Evolutionary conservation across 2,113 vertebrate genomes (phyloP).

Genomic region (Pipa parva): DNA sequence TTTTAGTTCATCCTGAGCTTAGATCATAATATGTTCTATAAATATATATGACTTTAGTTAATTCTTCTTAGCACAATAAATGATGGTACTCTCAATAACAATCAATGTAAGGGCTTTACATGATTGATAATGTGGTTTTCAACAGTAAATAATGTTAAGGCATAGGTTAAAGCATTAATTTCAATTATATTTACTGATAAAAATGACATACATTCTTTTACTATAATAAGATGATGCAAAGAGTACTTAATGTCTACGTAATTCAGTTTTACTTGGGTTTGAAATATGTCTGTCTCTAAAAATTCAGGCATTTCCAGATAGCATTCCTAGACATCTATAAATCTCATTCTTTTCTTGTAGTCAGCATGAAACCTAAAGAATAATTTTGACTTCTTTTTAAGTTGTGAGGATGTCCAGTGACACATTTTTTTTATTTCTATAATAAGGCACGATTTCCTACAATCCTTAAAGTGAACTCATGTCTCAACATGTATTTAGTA

Average conservation of each 20-base stretch:
- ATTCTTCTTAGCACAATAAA: no score
- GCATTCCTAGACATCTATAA: slow-evolving; percentile 20
- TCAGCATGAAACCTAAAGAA: background rate
- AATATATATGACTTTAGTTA: no score
- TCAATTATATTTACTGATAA: background rate
- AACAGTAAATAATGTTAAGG: no score
- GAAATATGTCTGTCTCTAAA: slow-evolving; percentile 37
- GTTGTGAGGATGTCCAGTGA: slow-evolving; percentile 17
- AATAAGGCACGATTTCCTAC: background rate
- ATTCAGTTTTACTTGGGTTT: slow-evolving; percentile 1
- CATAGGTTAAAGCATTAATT: no score
- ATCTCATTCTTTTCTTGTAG: background rate
- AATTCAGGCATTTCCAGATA: slow-evolving; percentile 36
- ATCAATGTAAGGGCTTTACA: background rate
- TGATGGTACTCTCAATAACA: background rate
- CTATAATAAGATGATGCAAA: slow-evolving; percentile 7
- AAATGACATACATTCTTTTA: slow-evolving; percentile 19
- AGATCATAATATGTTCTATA: no score
- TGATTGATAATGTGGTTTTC: background rate
- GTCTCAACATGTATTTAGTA: no score
- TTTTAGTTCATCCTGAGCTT: no score
- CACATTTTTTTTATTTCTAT: background rate
- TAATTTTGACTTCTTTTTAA: slow-evolving; percentile 27
- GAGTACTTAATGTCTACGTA: slow-evolving; percentile 29
- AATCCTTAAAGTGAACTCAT: no score